A percentile compares a stretch with the other conserved stretches of the same genome.
phyloP scores from a whole-genome alignment of 2,113 vertebrate genomes.

The Vimba vimba region DNA sequence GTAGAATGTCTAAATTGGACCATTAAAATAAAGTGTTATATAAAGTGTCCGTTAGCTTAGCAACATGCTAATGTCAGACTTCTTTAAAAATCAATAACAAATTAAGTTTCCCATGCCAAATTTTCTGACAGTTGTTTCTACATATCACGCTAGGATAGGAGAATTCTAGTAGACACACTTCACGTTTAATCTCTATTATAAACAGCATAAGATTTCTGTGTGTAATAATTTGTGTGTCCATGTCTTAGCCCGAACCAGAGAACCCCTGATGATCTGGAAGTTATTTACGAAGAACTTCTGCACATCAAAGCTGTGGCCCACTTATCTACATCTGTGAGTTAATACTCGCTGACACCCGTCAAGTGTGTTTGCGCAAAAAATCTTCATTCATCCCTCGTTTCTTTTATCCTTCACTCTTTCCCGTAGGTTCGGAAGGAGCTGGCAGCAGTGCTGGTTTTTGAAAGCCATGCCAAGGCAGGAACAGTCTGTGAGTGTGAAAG shows the following conservation, averaged over 20 bases:
- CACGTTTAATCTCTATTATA: neutral
- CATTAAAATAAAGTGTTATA: no score
- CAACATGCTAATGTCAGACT: neutral
- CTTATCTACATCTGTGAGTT: conserved; percentile 88
- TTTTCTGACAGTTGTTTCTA: neutral
- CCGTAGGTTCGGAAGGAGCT: conserved; percentile 90
- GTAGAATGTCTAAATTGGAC: no score
- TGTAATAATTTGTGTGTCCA: neutral
- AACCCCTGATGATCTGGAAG: conserved; percentile 88
- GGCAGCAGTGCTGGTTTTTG: conserved; percentile 90
- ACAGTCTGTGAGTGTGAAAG: conserved; percentile 87
- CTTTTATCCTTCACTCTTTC: conserved; percentile 13
- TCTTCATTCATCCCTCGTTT: neutral
- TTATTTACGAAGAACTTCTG: conserved; percentile 94
- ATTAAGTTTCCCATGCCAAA: neutral
- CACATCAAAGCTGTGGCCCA: conserved; percentile 93
- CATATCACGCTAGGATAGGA: neutral
- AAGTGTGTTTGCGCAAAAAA: neutral
- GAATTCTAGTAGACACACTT: neutral
- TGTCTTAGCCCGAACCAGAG: conserved; percentile 85
- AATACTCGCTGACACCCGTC: neutral
- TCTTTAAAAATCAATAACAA: neutral
- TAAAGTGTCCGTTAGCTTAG: neutral
- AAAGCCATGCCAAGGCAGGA: conserved; percentile 88
- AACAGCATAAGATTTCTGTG: neutral